phyloP scores from a whole-genome alignment of 2,113 vertebrate species.

The Chaetops frenatus region DNA sequence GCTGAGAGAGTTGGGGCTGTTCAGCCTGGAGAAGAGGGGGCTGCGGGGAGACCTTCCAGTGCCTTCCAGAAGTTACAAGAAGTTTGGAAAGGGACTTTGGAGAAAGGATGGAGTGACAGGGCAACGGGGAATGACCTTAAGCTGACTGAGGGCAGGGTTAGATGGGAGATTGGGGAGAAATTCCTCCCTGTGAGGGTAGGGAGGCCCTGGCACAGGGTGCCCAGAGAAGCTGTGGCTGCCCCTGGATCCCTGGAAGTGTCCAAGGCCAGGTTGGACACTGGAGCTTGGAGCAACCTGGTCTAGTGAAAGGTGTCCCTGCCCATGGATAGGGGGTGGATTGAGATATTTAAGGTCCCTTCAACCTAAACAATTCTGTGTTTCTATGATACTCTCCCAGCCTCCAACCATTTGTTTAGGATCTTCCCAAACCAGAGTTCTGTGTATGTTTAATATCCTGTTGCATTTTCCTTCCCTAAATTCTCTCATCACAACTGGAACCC shows the following conservation, averaged over 20 bases:
- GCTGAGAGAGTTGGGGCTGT: background rate
- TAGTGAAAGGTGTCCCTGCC: background rate
- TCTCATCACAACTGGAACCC: background rate
- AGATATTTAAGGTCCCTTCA: background rate
- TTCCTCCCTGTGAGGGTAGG: fast-evolving
- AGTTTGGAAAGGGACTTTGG: background rate
- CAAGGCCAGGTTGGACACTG: fast-evolving
- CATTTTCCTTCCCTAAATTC: background rate
- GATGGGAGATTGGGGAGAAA: background rate
- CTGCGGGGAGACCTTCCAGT: background rate
- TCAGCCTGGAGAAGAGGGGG: background rate
- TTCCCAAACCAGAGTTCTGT: background rate
- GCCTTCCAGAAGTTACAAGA: background rate
- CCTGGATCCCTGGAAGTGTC: background rate
- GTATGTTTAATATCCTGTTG: background rate
- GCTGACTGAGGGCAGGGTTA: background rate
- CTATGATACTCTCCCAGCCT: background rate
- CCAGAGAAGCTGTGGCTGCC: background rate
- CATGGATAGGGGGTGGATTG: background rate
- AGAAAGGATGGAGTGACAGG: background rate
- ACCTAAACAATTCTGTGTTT: background rate
- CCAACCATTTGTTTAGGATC: background rate
- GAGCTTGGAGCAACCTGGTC: fast-evolving
- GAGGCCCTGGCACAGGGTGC: background rate
- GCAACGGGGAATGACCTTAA: background rate